Evolutionary conservation across 2,113 vertebrate genomes (phyloP), one percentile per base, ranked within the genome.

Genomic region (Alaudala cheleensis): DNA sequence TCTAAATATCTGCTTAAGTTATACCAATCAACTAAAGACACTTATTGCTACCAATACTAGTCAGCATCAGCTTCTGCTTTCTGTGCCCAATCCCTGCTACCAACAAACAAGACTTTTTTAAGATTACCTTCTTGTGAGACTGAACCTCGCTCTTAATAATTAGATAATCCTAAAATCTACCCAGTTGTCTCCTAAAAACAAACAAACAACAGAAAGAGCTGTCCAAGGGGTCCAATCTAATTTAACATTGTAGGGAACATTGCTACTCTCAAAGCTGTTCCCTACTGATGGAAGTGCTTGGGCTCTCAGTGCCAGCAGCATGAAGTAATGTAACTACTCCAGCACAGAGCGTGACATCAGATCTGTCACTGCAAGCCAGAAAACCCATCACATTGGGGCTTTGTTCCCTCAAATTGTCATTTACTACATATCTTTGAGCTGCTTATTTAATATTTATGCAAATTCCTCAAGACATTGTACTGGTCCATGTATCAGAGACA

Each of bases 391-490:
- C 37, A 73, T 6, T 44, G 56, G 67, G 72, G 51, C 57, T 85
- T 80, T 70, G 10, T 88, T 88, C 60, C 51, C 40, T 88, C 44
- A 67, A 83, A 86, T 19, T 77, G 54, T 58, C 71, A 67, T 90
- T 96, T 81, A 53, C 39, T 78, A 31, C 56, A 57, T 40, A 67
- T 81, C 64, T 78, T 47, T 74, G 31, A 78, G 49, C 44, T 71
- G 31, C 31, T 90, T 80, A 64, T 92, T 88, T 80, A 82, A 56
- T 92, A 80, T 83, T 86, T 81, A 74, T 81, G 64, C 51, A 90
- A 82, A 73, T 56, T 77, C 37, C 73, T 86, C 64, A 10, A 39
- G 29, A 16, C 73, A 29, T 8, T 83, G 22, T 44, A 37, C 51
- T 60, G n/a, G 44, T 28, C 53, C 40, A 12, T 1, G 6, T 34